Percentiles rank a stretch among this genome's conserved stretches.
Evolutionary conservation across 2,797 vertebrate genomes (phyloP).

Genomic region (Cyprinodon diabolis): DNA sequence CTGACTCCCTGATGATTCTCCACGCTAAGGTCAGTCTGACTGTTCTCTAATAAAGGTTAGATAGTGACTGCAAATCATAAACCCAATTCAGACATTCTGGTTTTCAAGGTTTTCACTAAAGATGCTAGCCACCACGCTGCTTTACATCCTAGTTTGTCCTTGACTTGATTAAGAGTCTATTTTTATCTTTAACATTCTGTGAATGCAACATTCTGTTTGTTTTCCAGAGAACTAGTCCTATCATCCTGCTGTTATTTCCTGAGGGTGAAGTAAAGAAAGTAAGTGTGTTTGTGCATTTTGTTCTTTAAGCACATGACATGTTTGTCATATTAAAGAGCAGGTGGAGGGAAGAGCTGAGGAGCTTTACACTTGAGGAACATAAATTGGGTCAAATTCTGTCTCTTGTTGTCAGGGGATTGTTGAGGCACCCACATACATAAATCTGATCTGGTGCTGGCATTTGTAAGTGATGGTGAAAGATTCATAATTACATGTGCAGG

Average conservation of each 20-base stretch:
- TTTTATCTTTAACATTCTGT: conserved; percentile 11
- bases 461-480: conserved; percentile 50
- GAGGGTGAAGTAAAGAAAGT: conserved; percentile 54
- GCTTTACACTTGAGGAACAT: conserved; percentile 57
- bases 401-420: conserved; percentile 10
- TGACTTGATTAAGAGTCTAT: conserved; percentile 17
- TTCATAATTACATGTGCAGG: background rate
- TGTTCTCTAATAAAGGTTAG: background rate
- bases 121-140: background rate
- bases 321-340: conserved; percentile 55
- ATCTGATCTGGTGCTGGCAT: conserved; percentile 39
- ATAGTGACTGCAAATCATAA: background rate
- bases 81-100: background rate
- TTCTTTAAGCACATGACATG: conserved; percentile 19
- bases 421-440: conserved; percentile 38
- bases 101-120: background rate
- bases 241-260: conserved; percentile 29
- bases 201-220: conserved; percentile 23
- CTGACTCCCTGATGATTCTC: background rate
- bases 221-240: conserved; percentile 38
- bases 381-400: conserved; percentile 48
- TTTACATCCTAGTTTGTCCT: conserved; percentile 25
- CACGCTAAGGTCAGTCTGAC: background rate
- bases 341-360: conserved; percentile 50
- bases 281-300: conserved; percentile 37